phyloP scores from a whole-genome alignment of 1,140 invertebrate species.

The Sitobion miscanthi region DNA sequence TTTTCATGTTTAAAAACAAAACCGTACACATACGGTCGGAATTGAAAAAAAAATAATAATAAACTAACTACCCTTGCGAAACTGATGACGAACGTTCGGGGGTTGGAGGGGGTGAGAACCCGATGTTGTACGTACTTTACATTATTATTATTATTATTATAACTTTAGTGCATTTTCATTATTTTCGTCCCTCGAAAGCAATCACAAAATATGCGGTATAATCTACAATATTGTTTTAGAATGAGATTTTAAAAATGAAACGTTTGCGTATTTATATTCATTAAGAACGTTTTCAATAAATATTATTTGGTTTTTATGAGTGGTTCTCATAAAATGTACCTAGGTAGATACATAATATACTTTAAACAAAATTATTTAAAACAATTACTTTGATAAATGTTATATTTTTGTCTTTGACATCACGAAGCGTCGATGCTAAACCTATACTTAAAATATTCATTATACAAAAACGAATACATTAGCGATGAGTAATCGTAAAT shows the following conservation, averaged over 20 bases:
- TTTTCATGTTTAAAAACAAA: conserved; percentile 27
- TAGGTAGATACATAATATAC: neutral
- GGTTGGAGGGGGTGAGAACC: neutral
- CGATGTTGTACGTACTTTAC: neutral
- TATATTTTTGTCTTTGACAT: neutral
- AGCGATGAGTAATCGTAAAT: neutral
- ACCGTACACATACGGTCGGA: neutral
- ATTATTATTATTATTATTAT: neutral
- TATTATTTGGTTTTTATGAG: neutral
- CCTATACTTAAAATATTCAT: neutral
- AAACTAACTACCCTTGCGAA: conserved; percentile 2
- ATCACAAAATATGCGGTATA: neutral
- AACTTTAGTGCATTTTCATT: neutral
- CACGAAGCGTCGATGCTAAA: neutral
- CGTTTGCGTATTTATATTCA: neutral
- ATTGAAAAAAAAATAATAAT: conserved; percentile 10
- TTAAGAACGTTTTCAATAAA: neutral
- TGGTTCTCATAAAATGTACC: neutral
- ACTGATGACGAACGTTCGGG: neutral
- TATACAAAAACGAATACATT: neutral
- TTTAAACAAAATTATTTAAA: neutral
- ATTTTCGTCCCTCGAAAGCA: neutral
- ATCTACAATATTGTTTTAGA: neutral
- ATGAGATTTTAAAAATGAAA: neutral
- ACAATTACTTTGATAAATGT: neutral